Conservation (phyloP, 2,113 vertebrate species). For the Pycnonotus jocosus region DNA sequence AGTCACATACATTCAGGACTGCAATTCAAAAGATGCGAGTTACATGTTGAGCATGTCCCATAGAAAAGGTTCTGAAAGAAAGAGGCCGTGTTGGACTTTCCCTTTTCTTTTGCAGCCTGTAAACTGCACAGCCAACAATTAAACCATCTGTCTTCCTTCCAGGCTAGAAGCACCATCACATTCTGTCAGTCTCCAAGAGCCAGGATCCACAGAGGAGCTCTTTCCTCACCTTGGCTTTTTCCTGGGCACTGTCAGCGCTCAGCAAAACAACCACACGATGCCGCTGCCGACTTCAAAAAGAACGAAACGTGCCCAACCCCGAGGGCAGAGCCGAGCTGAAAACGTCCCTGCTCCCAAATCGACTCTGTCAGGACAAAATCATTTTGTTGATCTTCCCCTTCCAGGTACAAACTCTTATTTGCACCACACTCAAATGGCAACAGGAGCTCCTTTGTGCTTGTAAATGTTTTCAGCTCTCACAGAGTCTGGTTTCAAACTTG, state of each 20-base stretch:
- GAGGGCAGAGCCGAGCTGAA: background rate
- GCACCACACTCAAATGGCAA: background rate
- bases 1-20: background rate
- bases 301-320: background rate
- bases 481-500: background rate
- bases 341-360: background rate
- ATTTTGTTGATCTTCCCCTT: background rate
- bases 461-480: background rate
- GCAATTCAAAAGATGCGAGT: background rate
- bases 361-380: background rate
- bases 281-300: too few species aligned
- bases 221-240: background rate
- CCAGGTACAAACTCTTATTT: background rate
- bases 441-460: background rate
- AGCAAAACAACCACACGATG: background rate
- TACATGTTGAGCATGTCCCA: background rate
- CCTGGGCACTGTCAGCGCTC: background rate
- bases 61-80: background rate
- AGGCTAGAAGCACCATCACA: rapidly evolving
- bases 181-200: background rate
- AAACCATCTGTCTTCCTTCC: background rate
- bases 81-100: background rate
- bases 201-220: background rate
- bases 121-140: background rate
- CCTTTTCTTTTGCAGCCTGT: background rate